These are phyloP conservation scores for Sebastes taczanowskii DNA, from an alignment of 2,797 vertebrate genomes.

Conservation along the genomic window DNA sequence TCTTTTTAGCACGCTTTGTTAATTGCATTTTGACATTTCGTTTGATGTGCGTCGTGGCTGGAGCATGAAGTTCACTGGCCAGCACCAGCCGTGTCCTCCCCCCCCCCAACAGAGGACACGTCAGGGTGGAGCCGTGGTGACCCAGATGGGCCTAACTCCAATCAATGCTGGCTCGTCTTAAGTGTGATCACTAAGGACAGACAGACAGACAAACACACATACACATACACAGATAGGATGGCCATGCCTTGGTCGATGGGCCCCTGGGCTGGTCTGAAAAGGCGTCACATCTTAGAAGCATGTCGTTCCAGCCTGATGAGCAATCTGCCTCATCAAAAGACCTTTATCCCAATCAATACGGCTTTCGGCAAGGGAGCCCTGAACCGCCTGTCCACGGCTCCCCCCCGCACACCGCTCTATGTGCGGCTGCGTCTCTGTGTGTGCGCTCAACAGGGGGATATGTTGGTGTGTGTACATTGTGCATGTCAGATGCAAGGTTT, in stretches of 20 bases:
- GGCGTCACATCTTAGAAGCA: conserved; percentile 79
- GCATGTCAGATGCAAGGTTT: conserved; percentile 33
- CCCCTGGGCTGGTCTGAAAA: conserved; percentile 75
- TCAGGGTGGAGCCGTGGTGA: conserved; percentile 57
- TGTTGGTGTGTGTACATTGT: conserved; percentile 33
- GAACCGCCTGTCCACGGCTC: conserved; percentile 39
- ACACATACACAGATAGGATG: conserved; percentile 34
- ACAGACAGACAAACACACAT: conserved; percentile 27
- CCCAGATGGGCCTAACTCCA: conserved; percentile 58
- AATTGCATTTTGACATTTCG: conserved; percentile 7
- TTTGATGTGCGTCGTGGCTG: conserved; percentile 2
- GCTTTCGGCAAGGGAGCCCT: conserved; percentile 72
- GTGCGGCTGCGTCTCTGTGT: conserved; percentile 25
- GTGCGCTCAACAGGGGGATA: conserved; percentile 23
- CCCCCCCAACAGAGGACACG: conserved; percentile 44
- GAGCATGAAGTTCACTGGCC: conserved; percentile 62
- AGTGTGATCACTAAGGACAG: conserved; percentile 72
- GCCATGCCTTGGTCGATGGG: conserved; percentile 71
- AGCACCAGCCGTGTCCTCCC: conserved; percentile 46
- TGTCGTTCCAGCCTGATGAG: conserved; percentile 83
- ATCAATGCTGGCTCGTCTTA: conserved; percentile 74
- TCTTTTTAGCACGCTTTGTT: not conserved
- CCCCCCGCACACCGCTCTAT: conserved; percentile 27
- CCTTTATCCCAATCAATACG: conserved; percentile 84
- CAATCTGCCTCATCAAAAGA: conserved; percentile 85